Percentiles rank a stretch among this genome's conserved stretches.
Evolutionary conservation across 2,113 vertebrate genomes (phyloP).

Genomic region (Ptilorrhoa leucosticta): DNA sequence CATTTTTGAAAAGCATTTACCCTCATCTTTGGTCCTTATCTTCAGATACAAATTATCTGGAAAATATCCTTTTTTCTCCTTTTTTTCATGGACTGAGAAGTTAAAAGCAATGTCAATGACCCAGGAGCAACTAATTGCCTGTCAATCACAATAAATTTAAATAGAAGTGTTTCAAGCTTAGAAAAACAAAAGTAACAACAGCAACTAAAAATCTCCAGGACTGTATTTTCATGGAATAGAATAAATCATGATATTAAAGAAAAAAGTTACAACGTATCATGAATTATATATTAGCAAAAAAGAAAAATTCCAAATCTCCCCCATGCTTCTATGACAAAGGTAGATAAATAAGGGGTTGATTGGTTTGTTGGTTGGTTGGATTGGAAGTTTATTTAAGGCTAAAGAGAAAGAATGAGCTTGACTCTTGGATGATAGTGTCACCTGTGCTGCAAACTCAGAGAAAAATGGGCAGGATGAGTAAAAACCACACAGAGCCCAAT

Average conservation of each 20-base stretch:
- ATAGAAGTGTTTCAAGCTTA: background rate
- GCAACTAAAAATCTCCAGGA: background rate
- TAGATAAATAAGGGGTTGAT: fast-evolving
- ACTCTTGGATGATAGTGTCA: background rate
- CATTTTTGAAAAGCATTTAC: background rate
- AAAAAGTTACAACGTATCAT: background rate
- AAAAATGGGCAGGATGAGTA: background rate
- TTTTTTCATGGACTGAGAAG: background rate
- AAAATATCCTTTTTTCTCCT: background rate
- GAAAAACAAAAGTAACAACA: background rate
- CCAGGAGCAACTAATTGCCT: background rate
- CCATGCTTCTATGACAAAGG: background rate
- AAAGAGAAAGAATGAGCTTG: background rate
- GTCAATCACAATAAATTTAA: background rate
- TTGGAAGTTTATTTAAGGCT: background rate
- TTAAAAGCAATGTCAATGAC: background rate
- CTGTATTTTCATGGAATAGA: background rate
- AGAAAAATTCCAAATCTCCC: background rate
- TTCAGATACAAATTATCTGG: background rate
- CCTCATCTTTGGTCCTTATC: background rate
- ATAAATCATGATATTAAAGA: background rate
- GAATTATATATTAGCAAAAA: background rate
- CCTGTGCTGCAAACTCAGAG: background rate
- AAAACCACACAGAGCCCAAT: background rate
- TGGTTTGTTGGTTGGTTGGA: fast-evolving